Conservation (phyloP, 2,888 invertebrate genomes). For the Ptychoptera albimana region DNA sequence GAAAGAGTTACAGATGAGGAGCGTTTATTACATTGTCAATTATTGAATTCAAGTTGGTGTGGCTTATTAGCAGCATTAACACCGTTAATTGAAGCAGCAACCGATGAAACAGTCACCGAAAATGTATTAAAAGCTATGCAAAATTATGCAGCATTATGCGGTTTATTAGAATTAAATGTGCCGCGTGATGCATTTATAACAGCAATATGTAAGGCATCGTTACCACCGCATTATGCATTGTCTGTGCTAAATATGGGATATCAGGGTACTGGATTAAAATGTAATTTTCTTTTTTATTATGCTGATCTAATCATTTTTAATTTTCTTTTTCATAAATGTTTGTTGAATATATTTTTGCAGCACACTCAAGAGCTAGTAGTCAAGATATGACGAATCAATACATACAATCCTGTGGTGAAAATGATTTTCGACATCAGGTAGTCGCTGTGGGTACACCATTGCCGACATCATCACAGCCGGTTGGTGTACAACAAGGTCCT, state of each 20-base stretch:
- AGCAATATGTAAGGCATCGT: conserved; percentile 87
- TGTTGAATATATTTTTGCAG: conserved; percentile 16
- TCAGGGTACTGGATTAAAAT: conserved; percentile 33
- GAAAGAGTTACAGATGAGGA: conserved; percentile 27
- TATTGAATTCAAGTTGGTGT: conserved; percentile 91
- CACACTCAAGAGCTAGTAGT: conserved; percentile 32
- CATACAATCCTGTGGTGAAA: conserved; percentile 36
- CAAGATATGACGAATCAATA: conserved; percentile 37
- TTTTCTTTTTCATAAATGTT: conserved; percentile 8
- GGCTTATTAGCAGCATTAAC: conserved; percentile 83
- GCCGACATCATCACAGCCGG: conserved; percentile 65
- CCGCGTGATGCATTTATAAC: conserved; percentile 90
- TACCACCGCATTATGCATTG: conserved; percentile 89
- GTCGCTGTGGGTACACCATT: conserved; percentile 94
- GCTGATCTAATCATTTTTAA: conserved; percentile 2
- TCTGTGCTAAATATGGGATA: conserved; percentile 60
- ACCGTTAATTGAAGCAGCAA: conserved; percentile 85
- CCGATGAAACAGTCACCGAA: conserved; percentile 85
- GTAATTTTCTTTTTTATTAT: neutral
- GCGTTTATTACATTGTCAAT: conserved; percentile 43
- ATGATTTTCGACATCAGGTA: conserved; percentile 78
- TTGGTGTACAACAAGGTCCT: conserved; percentile 39
- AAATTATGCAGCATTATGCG: conserved; percentile 78
- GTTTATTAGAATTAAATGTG: conserved; percentile 55
- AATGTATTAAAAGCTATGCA: conserved; percentile 84